Conservation (phyloP, 1,140 invertebrate genomes). For the Bombyx mori region ASM3026992v2 NC_085119.1:10003501-10004000, state of each 20-base stretch:
- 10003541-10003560: constrained; percentile 60
- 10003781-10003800: constrained; percentile 7
- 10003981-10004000: too few relatives aligned
- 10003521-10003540: constrained; percentile 65
- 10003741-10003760: constrained; percentile 5
- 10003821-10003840: constrained; percentile 10
- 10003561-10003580: constrained; percentile 66
- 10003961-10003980: too few relatives aligned
- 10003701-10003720: constrained; percentile 17
- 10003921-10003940: too few relatives aligned
- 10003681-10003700: constrained; percentile 45
- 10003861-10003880: constrained; percentile 5
- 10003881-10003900: background rate
- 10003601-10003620: constrained; percentile 63
- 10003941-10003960: too few relatives aligned
- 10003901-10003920: too few relatives aligned
- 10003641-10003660: constrained; percentile 42
- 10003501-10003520: constrained; percentile 48
- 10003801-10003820: constrained; percentile 11
- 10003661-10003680: constrained; percentile 16
- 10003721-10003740: constrained; percentile 46
- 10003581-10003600: constrained; percentile 47
- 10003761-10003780: constrained; percentile 4
- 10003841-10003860: constrained; percentile 6
- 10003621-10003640: constrained; percentile 65